Evolutionary conservation across 1,140 invertebrate species (phyloP).

Genomic region (Drosophila grimshawi): DNA sequence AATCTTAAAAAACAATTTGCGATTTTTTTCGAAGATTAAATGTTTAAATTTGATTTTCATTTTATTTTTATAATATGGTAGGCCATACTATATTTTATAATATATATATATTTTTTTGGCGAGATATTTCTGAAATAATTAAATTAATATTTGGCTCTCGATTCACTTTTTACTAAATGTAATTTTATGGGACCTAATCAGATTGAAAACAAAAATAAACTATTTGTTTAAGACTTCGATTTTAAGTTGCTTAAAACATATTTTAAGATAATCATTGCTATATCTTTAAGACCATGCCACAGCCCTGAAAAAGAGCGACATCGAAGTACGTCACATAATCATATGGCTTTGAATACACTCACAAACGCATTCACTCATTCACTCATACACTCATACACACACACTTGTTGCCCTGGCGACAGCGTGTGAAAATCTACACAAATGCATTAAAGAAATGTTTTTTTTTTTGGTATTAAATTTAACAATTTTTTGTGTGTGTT

Average conservation of each 20-base stretch:
- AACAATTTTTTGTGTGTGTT: neutral
- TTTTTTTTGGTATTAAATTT: neutral
- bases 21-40: neutral
- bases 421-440: slow-evolving; percentile 67
- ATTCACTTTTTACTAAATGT: no score
- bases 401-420: slow-evolving; percentile 53
- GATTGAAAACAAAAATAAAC: no score
- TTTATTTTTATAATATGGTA: neutral
- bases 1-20: neutral
- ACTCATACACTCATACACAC: neutral
- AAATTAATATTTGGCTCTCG: no score
- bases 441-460: slow-evolving; percentile 53
- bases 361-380: slow-evolving; percentile 6
- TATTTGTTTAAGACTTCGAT: neutral
- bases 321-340: slow-evolving; percentile 36
- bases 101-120: neutral
- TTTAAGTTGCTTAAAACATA: neutral
- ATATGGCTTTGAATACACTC: slow-evolving; percentile 21
- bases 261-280: neutral
- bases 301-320: slow-evolving; percentile 34
- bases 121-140: no score
- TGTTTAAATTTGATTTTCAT: neutral
- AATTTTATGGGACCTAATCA: no score
- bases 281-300: neutral
- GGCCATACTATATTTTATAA: neutral